Conservation (phyloP, 2,113 vertebrate species). For the Actinemys pallida region DNA sequence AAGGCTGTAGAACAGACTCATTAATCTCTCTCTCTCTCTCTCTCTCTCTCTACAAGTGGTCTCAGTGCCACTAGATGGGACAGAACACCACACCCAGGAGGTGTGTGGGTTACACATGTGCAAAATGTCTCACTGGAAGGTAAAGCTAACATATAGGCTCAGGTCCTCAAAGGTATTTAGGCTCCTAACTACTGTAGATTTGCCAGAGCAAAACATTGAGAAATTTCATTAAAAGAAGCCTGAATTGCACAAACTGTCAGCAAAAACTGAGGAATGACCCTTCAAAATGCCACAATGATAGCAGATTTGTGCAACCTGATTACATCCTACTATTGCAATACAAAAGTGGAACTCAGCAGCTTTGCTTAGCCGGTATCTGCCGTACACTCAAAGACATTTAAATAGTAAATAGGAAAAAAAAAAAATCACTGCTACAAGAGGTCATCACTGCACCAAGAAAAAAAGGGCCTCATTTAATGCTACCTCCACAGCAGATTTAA, state of each 20-base stretch:
- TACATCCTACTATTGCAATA: background rate
- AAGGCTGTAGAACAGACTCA: too few relatives aligned
- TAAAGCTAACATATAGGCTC: background rate
- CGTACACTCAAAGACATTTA: background rate
- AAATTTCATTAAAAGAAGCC: background rate
- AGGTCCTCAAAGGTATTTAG: background rate
- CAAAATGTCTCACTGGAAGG: background rate
- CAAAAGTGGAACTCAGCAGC: background rate
- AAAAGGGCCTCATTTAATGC: background rate
- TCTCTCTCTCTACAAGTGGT: too few relatives aligned
- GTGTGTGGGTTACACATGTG: background rate
- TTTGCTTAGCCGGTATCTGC: background rate
- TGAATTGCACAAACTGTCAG: background rate
- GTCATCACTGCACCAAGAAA: background rate
- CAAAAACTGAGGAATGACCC: background rate
- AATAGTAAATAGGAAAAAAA: background rate
- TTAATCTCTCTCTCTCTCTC: too few relatives aligned
- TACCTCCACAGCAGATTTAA: background rate
- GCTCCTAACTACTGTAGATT: background rate
- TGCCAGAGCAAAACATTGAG: background rate
- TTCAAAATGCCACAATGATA: background rate
- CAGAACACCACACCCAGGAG: too few relatives aligned
- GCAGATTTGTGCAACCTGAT: background rate
- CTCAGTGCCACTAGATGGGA: too few relatives aligned
- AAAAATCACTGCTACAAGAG: background rate